Percentiles rank a stretch among this genome's conserved stretches.
These are phyloP conservation scores for Hesperia comma DNA, from an alignment of 2,888 invertebrate species.

Conservation along the genomic window DNA sequence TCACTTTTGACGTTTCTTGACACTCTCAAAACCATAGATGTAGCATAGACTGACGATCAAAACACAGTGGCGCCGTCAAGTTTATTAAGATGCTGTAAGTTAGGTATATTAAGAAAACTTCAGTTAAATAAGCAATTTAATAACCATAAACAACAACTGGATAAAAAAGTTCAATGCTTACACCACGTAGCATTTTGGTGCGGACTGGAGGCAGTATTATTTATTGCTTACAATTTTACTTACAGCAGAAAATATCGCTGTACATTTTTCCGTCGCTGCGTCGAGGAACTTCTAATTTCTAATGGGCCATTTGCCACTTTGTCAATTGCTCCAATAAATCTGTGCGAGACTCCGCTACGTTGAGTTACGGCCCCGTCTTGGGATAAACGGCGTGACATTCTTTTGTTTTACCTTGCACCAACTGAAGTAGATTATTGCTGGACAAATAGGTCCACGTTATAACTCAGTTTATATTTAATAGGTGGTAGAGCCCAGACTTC, in stretches of 20 bases:
- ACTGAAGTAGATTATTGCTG: not conserved
- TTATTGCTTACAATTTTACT: constrained; percentile 79
- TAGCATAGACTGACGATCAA: no score
- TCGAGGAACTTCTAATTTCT: constrained; percentile 80
- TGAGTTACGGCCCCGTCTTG: constrained; percentile 75
- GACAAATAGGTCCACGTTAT: constrained; percentile 5
- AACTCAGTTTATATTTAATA: not conserved
- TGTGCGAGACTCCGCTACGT: constrained; percentile 58
- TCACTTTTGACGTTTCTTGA: no score
- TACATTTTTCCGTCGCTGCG: constrained; percentile 73
- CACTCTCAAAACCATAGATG: no score
- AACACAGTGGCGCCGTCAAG: no score
- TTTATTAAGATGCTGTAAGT: no score
- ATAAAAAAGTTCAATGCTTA: constrained; percentile 24
- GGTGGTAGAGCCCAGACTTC: no score
- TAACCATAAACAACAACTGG: not conserved
- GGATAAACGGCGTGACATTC: constrained; percentile 73
- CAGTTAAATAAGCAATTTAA: not conserved
- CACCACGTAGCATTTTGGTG: not conserved
- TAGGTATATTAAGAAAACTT: not conserved
- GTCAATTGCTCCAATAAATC: constrained; percentile 84
- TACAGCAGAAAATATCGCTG: constrained; percentile 75
- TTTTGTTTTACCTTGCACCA: constrained; percentile 62
- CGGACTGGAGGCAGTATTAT: constrained; percentile 57
- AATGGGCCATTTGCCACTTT: constrained; percentile 84